Conservation (phyloP, 2,888 invertebrate species). For the Amphipyra berbera region DNA sequence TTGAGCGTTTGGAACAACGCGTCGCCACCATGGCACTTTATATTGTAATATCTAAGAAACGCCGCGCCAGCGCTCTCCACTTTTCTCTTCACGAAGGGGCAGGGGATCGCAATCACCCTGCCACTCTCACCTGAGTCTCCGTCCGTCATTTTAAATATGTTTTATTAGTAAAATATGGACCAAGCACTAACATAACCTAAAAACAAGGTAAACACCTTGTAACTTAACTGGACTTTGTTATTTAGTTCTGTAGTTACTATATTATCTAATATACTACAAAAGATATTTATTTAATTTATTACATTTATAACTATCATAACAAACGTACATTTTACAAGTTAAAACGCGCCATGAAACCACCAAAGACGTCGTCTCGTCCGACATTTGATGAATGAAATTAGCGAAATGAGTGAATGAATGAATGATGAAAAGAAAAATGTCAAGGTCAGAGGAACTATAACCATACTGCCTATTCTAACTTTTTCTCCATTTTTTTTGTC, state of each 20-base stretch:
- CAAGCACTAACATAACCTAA: constrained; percentile 85
- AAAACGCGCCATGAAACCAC: constrained; percentile 71
- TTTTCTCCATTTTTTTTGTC: not conserved
- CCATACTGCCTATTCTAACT: not conserved
- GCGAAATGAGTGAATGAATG: not conserved
- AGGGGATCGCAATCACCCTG: constrained; percentile 77
- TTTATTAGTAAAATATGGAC: constrained; percentile 75
- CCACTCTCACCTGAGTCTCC: constrained; percentile 72
- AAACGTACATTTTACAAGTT: constrained; percentile 61
- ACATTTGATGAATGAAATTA: constrained; percentile 55
- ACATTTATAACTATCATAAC: constrained; percentile 52
- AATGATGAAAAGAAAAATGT: not conserved
- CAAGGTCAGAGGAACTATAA: constrained; percentile 7
- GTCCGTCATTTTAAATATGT: constrained; percentile 81
- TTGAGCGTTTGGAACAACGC: constrained; percentile 80
- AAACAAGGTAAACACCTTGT: constrained; percentile 69
- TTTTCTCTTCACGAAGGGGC: constrained; percentile 76
- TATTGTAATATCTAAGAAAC: constrained; percentile 86
- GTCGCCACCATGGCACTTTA: constrained; percentile 86
- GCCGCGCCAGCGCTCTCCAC: constrained; percentile 88
- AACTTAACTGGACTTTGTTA: constrained; percentile 40
- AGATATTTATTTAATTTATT: constrained; percentile 34
- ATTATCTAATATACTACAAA: constrained; percentile 36
- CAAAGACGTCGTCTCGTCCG: constrained; percentile 58
- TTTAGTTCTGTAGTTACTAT: constrained; percentile 31